Base-by-base conservation (phyloP, 2,113 vertebrate genomes). In the Cacatua alba region DNA sequence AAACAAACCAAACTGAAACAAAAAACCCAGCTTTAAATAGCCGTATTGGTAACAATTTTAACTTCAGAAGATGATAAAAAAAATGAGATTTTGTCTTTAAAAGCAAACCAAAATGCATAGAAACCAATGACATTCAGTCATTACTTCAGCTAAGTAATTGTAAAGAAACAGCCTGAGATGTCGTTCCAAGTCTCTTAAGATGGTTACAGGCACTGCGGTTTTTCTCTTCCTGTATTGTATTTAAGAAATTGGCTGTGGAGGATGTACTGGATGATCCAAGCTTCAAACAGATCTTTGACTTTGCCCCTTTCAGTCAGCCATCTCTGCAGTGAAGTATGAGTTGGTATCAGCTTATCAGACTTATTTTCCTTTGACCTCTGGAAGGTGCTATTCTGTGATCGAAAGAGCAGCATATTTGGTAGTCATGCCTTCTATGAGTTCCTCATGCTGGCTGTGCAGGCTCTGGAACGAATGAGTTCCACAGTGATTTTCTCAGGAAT, bases 281-380 rank as follows among this genome's bases (percentile, higher is more conserved):
- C 15, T 83, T 80, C 72, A 77, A 78, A 55, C 3, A 29, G 55
- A 17, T 31, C 44, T 89, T 87, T 55, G 60, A 48, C 60, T 88
- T 86, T 55, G 12, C 24, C 72, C 4, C n/a, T 75, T 92, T 63
- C 15, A 53, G 48, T 60, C 64, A 78, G 39, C 43, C 19, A 17
- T 51, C 17, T 78, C 80, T 83, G 64, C 64, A 67, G 25, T 39
- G 46, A 70, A 51, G 43, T 60, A 20, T 46, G 70, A 79, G 65
- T 85, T 94, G 85, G 65, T 57, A 51, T 39, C 63, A 91, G 60
- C 12, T 83, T 78, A 35, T 78, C 60, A 51, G 39, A 20, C 37
- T 78, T 68, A 9, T 44, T 88, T 92, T 87, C 44, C 74, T 91
- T 68, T 91, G 69, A 68, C 33, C 52, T 74, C 80, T 89, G 77